A percentile compares a stretch with the other conserved stretches of the same genome.
phyloP scores from a whole-genome alignment of 1,140 invertebrate genomes.

The Drosophila subobscura region DNA sequence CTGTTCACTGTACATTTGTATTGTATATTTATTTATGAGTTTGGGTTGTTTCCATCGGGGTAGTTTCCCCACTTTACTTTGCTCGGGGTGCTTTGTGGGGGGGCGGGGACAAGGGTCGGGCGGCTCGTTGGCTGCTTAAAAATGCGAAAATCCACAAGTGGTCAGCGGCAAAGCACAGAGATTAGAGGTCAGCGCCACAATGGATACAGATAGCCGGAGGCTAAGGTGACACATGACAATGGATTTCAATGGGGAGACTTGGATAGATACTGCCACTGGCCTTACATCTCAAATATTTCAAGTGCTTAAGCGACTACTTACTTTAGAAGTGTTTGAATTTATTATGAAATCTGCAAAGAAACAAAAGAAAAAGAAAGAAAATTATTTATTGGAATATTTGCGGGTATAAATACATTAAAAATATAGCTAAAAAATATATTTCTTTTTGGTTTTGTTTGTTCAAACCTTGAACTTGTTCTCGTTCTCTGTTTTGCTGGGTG shows the following conservation, averaged over 20 bases:
- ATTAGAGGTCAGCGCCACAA: conserved; percentile 15
- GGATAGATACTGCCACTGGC: background rate
- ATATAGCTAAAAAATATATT: no score
- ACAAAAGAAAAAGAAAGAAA: no score
- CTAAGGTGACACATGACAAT: conserved; percentile 61
- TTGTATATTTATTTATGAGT: conserved; percentile 75
- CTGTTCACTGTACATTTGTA: background rate
- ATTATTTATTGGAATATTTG: no score
- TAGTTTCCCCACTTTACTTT: conserved; percentile 17
- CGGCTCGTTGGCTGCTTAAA: conserved; percentile 51
- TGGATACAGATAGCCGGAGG: conserved; percentile 7
- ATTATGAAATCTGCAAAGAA: no score
- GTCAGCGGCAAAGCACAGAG: conserved; percentile 24
- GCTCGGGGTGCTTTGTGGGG: conserved; percentile 18
- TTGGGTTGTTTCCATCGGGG: conserved; percentile 66
- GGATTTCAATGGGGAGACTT: conserved; percentile 45
- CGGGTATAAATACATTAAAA: no score
- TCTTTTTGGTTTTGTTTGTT: no score
- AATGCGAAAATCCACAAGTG: conserved; percentile 78
- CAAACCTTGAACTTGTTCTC: no score
- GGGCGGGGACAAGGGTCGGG: conserved; percentile 56
- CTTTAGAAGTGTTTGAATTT: no score
- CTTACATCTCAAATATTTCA: no score
- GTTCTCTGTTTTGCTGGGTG: no score
- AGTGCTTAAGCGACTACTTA: no score